Conservation (phyloP, 2,797 vertebrate species). For the Mus caroli region DNA sequence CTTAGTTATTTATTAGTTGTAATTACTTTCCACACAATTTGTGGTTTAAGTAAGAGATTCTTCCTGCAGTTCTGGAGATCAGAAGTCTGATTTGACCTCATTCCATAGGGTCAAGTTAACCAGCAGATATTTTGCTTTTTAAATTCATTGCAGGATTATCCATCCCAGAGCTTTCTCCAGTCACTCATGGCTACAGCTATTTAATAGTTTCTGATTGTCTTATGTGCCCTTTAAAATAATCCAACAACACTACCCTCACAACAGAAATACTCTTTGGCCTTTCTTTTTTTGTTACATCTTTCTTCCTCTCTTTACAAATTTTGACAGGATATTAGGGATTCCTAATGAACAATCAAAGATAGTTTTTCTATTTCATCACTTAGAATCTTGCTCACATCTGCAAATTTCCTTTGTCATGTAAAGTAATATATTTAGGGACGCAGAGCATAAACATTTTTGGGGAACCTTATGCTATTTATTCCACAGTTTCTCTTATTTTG, state of each 20-base stretch:
- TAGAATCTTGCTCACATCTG: neutral
- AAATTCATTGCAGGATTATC: neutral
- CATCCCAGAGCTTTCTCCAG: neutral
- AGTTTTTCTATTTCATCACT: neutral
- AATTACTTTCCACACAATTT: neutral
- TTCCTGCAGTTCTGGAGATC: neutral
- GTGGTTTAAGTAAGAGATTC: neutral
- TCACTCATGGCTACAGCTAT: neutral
- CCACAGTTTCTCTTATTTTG: neutral
- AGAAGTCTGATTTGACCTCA: neutral
- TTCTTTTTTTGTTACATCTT: neutral
- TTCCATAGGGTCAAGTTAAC: neutral
- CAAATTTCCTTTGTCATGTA: neutral
- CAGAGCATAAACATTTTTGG: neutral
- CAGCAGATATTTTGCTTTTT: neutral
- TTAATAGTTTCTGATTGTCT: neutral
- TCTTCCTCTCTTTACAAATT: neutral
- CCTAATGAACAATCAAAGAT: neutral
- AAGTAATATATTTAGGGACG: neutral
- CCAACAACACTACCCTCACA: neutral
- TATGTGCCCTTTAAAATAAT: neutral
- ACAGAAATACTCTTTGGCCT: neutral
- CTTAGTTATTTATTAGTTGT: neutral
- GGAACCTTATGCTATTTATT: neutral
- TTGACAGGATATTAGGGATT: neutral